These are phyloP conservation scores for Cercocebus atys DNA, from an alignment of 2,113 vertebrate species.

Conservation along the genomic window DNA sequence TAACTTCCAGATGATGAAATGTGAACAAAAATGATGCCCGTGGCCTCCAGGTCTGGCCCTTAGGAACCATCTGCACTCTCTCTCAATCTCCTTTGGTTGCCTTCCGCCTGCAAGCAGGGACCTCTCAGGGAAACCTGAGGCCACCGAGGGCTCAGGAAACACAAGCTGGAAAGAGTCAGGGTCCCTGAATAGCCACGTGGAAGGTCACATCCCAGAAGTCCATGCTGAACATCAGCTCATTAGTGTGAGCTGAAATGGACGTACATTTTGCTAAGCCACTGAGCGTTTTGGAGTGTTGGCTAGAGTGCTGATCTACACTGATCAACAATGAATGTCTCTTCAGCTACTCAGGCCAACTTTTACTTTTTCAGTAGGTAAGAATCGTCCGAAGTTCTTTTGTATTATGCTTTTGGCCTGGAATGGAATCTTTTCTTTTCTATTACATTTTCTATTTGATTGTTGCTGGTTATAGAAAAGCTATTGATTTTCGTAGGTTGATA, in stretches of 20 bases:
- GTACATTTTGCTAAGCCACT: accelerated
- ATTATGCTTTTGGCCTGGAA: not conserved
- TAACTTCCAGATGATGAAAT: no score
- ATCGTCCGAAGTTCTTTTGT: not conserved
- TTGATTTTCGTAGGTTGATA: not conserved
- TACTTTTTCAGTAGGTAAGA: not conserved
- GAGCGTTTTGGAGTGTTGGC: accelerated
- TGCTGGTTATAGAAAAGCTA: not conserved
- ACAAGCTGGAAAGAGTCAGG: accelerated
- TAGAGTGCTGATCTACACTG: accelerated
- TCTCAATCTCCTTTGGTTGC: accelerated
- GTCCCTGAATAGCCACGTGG: accelerated
- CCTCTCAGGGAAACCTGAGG: accelerated
- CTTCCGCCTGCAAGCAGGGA: no score
- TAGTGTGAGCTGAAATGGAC: accelerated
- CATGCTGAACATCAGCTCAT: no score
- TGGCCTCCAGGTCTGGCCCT: no score
- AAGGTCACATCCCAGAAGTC: not conserved
- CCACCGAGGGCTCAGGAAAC: not conserved
- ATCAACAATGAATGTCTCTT: accelerated
- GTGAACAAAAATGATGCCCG: accelerated
- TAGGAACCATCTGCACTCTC: accelerated
- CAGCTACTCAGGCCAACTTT: not conserved
- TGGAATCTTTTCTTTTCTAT: not conserved
- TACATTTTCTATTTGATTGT: not conserved